Evolutionary conservation across 2,113 vertebrate species (phyloP).

Genomic region (Apaloderma vittatum): DNA sequence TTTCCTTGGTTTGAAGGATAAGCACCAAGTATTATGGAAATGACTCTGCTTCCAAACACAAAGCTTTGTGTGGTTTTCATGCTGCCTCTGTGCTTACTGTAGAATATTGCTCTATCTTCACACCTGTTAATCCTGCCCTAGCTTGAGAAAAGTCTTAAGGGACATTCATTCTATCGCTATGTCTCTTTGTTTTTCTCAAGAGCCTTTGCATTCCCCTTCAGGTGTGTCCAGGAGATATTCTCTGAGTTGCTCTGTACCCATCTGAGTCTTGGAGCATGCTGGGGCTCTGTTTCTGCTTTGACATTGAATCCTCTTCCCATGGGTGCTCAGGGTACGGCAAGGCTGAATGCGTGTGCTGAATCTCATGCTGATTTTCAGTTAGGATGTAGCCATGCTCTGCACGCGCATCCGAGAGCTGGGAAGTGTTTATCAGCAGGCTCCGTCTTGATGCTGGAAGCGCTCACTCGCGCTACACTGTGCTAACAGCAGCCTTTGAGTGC

Average conservation of each 20-base stretch:
- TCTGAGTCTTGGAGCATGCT: background rate
- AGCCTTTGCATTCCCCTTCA: background rate
- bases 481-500: background rate
- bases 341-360: background rate
- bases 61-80: background rate
- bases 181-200: background rate
- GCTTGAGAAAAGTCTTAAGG: background rate
- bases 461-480: accelerated
- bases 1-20: background rate
- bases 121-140: background rate
- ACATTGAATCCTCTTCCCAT: accelerated
- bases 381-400: background rate
- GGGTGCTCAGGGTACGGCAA: background rate
- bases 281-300: background rate
- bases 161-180: background rate
- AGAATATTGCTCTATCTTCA: background rate
- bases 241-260: background rate
- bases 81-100: background rate
- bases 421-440: background rate
- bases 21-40: background rate
- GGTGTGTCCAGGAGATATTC: background rate
- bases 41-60: background rate
- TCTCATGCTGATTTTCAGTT: background rate
- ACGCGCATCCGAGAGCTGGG: background rate
- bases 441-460: background rate